These are phyloP conservation scores for Geopemphigus sp. DNA, from an alignment of 1,140 invertebrate species.

Conservation along the genomic window DNA sequence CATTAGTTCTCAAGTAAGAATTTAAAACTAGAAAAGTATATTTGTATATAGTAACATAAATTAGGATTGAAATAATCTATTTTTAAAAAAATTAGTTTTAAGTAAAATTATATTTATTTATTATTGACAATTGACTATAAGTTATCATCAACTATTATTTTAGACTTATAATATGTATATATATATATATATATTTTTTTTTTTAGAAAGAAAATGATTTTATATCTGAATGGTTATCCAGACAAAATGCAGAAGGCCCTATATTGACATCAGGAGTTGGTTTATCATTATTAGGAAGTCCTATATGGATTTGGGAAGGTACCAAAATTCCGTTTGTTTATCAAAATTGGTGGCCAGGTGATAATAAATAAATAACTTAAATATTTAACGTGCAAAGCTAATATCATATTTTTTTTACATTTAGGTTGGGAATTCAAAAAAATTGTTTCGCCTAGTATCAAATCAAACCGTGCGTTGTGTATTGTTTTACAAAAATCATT, in stretches of 20 bases:
- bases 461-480: conserved; percentile 54
- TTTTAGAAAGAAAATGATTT: conserved; percentile 63
- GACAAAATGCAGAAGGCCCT: conserved; percentile 56
- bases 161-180: too few species aligned
- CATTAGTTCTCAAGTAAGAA: conserved; percentile 57
- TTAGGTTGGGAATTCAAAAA: conserved; percentile 56
- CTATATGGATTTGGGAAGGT: conserved; percentile 62
- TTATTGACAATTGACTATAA: neutral
- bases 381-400: neutral
- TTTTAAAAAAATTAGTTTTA: too few species aligned
- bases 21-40: neutral
- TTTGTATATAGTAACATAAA: too few species aligned
- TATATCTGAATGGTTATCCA: conserved; percentile 61
- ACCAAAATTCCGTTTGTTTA: conserved; percentile 53
- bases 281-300: conserved; percentile 56
- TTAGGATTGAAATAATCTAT: too few species aligned
- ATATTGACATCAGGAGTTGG: conserved; percentile 62
- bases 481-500: conserved; percentile 57
- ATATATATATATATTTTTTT: neutral
- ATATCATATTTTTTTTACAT: conserved; percentile 20
- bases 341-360: conserved; percentile 58
- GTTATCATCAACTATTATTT: too few species aligned
- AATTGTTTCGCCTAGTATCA: conserved; percentile 52
- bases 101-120: neutral
- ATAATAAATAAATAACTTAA: neutral